Conservation (phyloP, 1,140 invertebrate genomes). For the Eubasilissa regina region DNA sequence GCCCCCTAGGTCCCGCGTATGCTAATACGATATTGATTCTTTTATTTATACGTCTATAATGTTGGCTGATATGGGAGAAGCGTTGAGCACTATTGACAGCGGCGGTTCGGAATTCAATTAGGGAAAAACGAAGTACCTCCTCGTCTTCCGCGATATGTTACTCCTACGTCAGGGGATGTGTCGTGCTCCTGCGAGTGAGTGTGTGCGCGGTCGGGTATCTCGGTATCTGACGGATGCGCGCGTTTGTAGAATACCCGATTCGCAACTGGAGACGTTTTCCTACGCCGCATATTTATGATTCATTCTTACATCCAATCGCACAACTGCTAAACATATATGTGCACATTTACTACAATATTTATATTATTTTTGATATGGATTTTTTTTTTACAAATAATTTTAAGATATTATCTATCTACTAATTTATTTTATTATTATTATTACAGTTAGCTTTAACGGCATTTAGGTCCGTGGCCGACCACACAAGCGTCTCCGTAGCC, state of each 20-base stretch:
- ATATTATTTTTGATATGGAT: too few species aligned
- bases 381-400: too few species aligned
- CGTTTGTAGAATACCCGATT: not conserved
- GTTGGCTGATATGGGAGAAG: conserved; percentile 55
- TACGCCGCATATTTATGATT: not conserved
- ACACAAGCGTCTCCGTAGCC: too few species aligned
- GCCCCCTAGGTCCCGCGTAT: conserved; percentile 51
- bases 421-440: too few species aligned
- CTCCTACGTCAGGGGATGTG: conserved; percentile 4
- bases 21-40: conserved; percentile 62
- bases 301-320: too few species aligned
- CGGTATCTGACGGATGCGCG: not conserved
- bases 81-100: conserved; percentile 53
- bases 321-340: too few species aligned
- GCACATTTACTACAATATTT: too few species aligned
- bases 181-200: not conserved
- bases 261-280: not conserved
- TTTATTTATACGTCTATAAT: conserved; percentile 61
- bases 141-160: conserved; percentile 32
- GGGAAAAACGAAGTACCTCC: conserved; percentile 42
- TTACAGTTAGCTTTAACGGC: too few species aligned
- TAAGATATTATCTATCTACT: too few species aligned
- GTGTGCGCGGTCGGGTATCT: not conserved
- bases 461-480: too few species aligned
- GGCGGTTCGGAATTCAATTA: conserved; percentile 59